Base-by-base conservation (phyloP, 2,113 vertebrate genomes). In the Neogale vison region DNA sequence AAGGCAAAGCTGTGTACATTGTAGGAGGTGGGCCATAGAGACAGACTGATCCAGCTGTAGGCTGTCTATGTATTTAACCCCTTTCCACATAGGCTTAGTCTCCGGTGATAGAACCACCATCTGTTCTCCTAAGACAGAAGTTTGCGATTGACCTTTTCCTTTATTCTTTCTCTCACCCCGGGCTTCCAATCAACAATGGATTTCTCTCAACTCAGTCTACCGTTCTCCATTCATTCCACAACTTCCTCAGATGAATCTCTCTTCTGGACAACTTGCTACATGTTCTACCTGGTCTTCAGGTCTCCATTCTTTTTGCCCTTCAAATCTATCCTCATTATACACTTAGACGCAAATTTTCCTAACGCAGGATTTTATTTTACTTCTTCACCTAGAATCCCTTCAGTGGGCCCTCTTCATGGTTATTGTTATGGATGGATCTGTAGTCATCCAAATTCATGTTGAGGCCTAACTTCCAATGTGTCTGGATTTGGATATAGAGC, bases 41-140 rank as follows among this genome's bases (percentile, higher is more conserved):
- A 14, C 55, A 36, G 17, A 29, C 0, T 34, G 23, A 14, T 42
- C 23, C 71, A 86, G 65, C 3, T 71, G 39, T 3, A 65, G 82
- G 14, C 36, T 47, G 63, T 34, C 20, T 0, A 72, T 6, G 6
- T 29, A 21, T 45, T 65, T 18, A 82, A 63, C n/a, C 34, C 21
- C 31, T 91, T 42, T 31, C 26, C 36, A 42, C 1, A 5, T 15
- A 17, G 3, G 23, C 4, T 45, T 17, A 21, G 45, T 63, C 21
- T 79, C 21, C 1, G 0, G 7, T 17, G 24, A 11, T 1, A 84
- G 36, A 5, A n/a, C 29, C 9, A 80, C 0, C 20, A 74, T 18
- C 31, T 23, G 39, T 47, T 81, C 34, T 50, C 47, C 24, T 86
- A 91, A 91, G 36, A 55, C 2, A 84, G 47, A 63, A 50, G 12